Evolutionary conservation across 2,797 vertebrate species (phyloP), one percentile per base, ranked within the genome.

Genomic region (Peromyscus melanophrys): DNA sequence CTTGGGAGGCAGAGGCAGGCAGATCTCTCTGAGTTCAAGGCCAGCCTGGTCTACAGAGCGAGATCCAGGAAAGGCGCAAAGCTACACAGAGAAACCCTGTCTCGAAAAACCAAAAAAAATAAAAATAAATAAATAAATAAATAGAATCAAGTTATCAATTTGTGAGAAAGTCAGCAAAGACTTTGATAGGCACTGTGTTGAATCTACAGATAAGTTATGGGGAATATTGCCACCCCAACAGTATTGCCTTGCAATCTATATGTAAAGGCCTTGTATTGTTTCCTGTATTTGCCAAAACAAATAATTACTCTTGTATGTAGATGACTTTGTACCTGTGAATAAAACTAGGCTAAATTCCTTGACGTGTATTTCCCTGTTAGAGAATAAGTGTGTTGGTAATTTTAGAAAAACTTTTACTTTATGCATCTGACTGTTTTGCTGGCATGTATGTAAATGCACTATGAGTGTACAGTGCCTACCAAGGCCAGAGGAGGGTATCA

Each of bases 251-350:
- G n/a, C n/a, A n/a, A 0, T 82, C 82, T 90, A 17, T 88, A 52
- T 57, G 2, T 40, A 57, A 89, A 69, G 10, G 14, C n/a, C 6
- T 93, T 89, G 63, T 25, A 37, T 88, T 82, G 69, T 95, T 92
- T 95, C 25, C 46, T 81, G 4, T 77, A 27, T 78, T 92, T 77
- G 52, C 27, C 88, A 89, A 85, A 65, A 82, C 27, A 83, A 43
- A 17, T 87, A 29, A n/a, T 55, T 84, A 84, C 27, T 86, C 31
- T 88, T 75, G 12, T 84, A 43, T 29, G 17, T 37, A 43, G 43
- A 27, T 90, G 49, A 49, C 43, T 95, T 89, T 91, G 43, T 69
- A 29, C 9, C 55, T 65, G 11, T 27, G 8, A 76, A 59, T 92
- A 85, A 93, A 59, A 27, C 46, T 78, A 87, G 31, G 19, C 23